Evolutionary conservation across 2,888 invertebrate genomes (phyloP), one percentile per base, ranked within the genome.

Genomic region (Lottia scabra): DNA sequence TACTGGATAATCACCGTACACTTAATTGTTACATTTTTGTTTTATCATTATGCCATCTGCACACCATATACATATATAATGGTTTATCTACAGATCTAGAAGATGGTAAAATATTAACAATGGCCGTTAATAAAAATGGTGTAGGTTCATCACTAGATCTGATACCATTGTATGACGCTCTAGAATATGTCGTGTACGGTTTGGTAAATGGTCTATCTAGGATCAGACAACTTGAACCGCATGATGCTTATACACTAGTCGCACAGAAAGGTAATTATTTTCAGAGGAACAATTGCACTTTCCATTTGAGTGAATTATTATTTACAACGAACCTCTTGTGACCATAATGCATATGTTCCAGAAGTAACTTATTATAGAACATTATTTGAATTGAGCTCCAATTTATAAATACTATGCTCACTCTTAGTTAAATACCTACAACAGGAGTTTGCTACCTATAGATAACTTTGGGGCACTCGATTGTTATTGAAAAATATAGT

Each of bases 211-310:
- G 71, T 38, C 73, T 38, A 13, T 72, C 75, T 26, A 23, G 68
- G 10, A 63, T 81, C 1, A 43, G 80, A 44, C 45, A 62, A 3
- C 63, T 80, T 15, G 64, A 68, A 45, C 16, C 70, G n/a, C 38
- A 67, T 10, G 76, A 80, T 44, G 78, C 79, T 1, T 80, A 77
- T 26, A 72, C 75, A 19, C 46, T 78, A 10, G 62, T 80, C 62
- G 63, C 75, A 3, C 67, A 76, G 13, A 77, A 77, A 74, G 68
- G 80, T 80, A 71, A 68, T 30, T 46, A 66, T 19, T 26, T n/a
- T 6, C 44, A 27, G 10, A 30, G 26, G 12, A 62, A 10, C 10
- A 44, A 62, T 15, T n/a, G n/a, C n/a, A n/a, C n/a, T n/a, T 44
- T 15, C 38, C 65, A 44, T 16, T 23, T 30, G 30, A 30, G 5